Percentiles rank a stretch among this genome's conserved stretches.
Conservation (phyloP, 2,113 vertebrate genomes). For the Condylura cristata region DNA sequence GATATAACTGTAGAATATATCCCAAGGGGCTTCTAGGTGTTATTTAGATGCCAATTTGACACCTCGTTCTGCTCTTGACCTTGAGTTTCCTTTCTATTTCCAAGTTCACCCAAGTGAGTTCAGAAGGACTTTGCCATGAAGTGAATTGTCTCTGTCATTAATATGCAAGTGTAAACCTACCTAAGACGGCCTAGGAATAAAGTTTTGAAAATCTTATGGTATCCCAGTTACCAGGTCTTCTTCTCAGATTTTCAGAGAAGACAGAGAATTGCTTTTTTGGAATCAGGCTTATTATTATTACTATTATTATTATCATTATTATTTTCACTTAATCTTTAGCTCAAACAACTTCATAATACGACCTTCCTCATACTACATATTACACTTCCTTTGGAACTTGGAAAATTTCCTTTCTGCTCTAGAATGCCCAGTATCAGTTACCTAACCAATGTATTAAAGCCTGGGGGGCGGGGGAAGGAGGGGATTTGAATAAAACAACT, state of each 20-base stretch:
- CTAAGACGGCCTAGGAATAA: background rate
- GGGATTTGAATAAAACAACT: background rate
- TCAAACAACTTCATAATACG: background rate
- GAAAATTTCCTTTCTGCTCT: background rate
- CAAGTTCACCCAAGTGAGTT: background rate
- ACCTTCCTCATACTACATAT: background rate
- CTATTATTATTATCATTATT: background rate
- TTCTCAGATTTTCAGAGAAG: background rate
- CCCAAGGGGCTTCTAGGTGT: background rate
- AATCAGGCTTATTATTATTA: background rate
- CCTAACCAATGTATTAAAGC: background rate
- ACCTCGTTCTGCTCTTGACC: background rate
- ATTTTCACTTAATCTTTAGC: background rate
- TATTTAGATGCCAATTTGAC: background rate
- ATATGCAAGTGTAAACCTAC: background rate
- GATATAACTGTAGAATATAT: background rate
- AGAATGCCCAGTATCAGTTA: background rate
- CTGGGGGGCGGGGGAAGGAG: no score
- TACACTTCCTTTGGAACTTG: background rate
- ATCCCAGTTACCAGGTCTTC: background rate
- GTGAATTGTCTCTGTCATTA: background rate
- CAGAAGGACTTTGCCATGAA: background rate
- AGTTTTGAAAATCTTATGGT: background rate
- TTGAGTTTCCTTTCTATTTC: background rate
- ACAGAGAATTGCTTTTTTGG: constrained; percentile 15